Base-by-base conservation (phyloP, 1,140 invertebrate species). In the Chironomus tepperi region DNA sequence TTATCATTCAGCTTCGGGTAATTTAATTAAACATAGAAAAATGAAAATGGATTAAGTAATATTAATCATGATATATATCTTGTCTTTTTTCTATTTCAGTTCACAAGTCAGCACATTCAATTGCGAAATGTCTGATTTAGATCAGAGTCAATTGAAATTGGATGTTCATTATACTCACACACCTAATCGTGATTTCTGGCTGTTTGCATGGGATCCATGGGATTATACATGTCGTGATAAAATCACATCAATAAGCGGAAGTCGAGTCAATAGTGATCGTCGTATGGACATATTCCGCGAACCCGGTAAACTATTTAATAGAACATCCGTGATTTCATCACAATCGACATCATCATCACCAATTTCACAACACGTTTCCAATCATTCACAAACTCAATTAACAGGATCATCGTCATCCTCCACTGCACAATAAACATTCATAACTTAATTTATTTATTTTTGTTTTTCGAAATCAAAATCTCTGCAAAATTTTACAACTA, bases 1-100 rank as follows among this genome's bases (percentile, higher is more conserved):
- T 87, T 90, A 76, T 88, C 90, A 19, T 89, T 89, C 75, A 91
- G 90, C 77, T 93, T 85, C 78, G 88, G 86, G 88, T 90, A 82
- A 81, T 78, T 77, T 21, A 65, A n/a, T 19, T 34, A 24, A 65
- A 34, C 10, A 15, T 7, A 57, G 10, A 16, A 2, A 67, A 18
- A 18, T 34, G 24, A n/a, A 67, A 0, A 3, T 9, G 0, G 43
- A 24, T 19, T 34, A 43, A 18, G 18, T n/a, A 43, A 70, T 42
- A 73, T 18, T 65, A 76, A 73, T 16, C 24, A 34, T 34, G 24
- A 34, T 34, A 34, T n/a, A n/a, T 2, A 34, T 34, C 24, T 34
- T 34, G n/a, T n/a, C n/a, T 73, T 47, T 18, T 3, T 65, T 76
- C 21, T 73, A n/a, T 43, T 0, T 1, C 24, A 82, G 81, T 6